Conservation (phyloP, 2,888 invertebrate species). For the Rhorus exstirpatorius region DNA sequence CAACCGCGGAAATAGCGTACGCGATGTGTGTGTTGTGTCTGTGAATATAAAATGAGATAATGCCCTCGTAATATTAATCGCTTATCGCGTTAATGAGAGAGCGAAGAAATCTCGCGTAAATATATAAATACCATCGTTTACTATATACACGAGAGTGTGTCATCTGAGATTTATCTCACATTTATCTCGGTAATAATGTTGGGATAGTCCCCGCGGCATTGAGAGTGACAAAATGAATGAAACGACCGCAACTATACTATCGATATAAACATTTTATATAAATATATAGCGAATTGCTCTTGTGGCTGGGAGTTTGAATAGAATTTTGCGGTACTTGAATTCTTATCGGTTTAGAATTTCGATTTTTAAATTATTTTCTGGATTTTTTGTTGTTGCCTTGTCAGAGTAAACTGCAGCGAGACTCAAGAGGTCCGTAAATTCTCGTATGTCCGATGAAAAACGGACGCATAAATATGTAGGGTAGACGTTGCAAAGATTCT, state of each 20-base stretch:
- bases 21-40: slow-evolving; percentile 2
- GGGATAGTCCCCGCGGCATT: too few species aligned
- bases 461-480: slow-evolving; percentile 69
- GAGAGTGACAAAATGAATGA: too few species aligned
- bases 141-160: not conserved
- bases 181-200: too few species aligned
- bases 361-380: not conserved
- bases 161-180: not conserved
- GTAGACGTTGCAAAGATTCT: slow-evolving; percentile 52
- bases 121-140: not conserved
- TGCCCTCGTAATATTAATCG: slow-evolving; percentile 46
- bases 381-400: not conserved
- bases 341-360: not conserved
- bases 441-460: slow-evolving; percentile 52
- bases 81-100: slow-evolving; percentile 37
- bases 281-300: not conserved
- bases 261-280: not conserved
- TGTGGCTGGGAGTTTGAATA: not conserved
- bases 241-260: not conserved
- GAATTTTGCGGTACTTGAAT: not conserved
- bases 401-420: not conserved
- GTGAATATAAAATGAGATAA: slow-evolving; percentile 22
- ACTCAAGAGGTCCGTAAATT: slow-evolving; percentile 10
- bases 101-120: not conserved
- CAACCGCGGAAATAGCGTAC: slow-evolving; percentile 36